Percentiles rank a stretch among this genome's conserved stretches.
phyloP scores from a whole-genome alignment of 2,888 invertebrate genomes.

The Schrankia costaestrigalis region DNA sequence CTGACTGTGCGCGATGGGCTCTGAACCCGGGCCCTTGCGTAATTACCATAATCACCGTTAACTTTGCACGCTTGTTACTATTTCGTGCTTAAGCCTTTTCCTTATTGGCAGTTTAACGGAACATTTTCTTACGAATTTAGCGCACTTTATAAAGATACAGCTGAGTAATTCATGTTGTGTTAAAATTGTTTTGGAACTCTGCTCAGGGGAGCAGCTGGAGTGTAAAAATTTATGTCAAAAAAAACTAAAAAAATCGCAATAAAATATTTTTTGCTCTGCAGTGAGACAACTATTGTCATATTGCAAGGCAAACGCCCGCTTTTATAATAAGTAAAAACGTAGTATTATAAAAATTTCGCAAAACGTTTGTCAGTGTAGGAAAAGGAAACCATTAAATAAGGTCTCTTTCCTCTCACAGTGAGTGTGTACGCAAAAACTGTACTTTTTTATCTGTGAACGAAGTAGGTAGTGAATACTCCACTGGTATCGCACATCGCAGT shows the following conservation, averaged over 20 bases:
- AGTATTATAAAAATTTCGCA: too few species aligned
- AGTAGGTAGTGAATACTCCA: background rate
- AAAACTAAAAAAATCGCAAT: too few species aligned
- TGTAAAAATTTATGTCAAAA: too few species aligned
- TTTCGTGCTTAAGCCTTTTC: slow-evolving; percentile 24
- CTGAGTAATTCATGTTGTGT: background rate
- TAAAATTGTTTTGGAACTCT: too few species aligned
- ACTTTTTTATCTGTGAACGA: slow-evolving; percentile 18
- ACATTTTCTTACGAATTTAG: slow-evolving; percentile 10
- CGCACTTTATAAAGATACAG: background rate
- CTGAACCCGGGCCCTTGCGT: slow-evolving; percentile 6
- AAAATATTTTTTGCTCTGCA: too few species aligned
- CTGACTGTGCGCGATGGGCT: slow-evolving; percentile 20
- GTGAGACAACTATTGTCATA: too few species aligned
- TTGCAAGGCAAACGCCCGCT: too few species aligned
- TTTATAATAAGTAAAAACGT: too few species aligned
- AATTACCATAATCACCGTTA: slow-evolving; percentile 37
- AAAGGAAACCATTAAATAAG: too few species aligned
- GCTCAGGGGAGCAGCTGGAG: too few species aligned
- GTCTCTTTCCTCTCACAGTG: background rate
- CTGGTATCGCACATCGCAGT: slow-evolving; percentile 7
- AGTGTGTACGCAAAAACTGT: background rate
- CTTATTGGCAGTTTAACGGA: slow-evolving; percentile 22
- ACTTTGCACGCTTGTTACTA: slow-evolving; percentile 22
- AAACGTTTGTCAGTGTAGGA: too few species aligned